Evolutionary conservation across 2,888 invertebrate genomes (phyloP).

Genomic region (Rhabditoides inermis): DNA sequence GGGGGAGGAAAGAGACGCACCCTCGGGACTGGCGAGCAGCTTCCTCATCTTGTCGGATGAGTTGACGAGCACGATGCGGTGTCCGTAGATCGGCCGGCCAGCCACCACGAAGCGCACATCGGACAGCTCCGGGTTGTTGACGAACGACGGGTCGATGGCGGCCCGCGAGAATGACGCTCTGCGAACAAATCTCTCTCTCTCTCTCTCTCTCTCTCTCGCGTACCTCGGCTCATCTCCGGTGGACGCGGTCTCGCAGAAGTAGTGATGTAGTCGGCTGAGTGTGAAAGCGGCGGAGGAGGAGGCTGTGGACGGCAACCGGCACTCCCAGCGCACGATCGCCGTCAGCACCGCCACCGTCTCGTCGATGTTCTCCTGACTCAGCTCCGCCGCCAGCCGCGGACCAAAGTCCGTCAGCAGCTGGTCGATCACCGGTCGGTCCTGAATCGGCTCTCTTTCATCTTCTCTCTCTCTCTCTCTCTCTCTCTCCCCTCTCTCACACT

Average conservation of each 20-base stretch:
- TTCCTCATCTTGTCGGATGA: constrained; percentile 28
- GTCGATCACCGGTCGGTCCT: constrained; percentile 70
- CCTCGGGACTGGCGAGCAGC: constrained; percentile 59
- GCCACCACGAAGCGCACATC: constrained; percentile 86
- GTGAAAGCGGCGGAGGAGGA: constrained; percentile 10
- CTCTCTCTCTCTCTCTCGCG: no score
- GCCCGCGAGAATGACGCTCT: constrained; percentile 7
- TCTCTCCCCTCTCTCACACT: no score
- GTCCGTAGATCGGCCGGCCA: constrained; percentile 80
- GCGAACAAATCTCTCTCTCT: no score
- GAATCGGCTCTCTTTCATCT: no score
- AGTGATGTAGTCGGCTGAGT: constrained; percentile 15
- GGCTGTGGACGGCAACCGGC: constrained; percentile 9
- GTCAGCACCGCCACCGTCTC: constrained; percentile 20
- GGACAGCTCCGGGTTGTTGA: constrained; percentile 83
- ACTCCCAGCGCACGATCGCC: constrained; percentile 13
- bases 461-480: no score
- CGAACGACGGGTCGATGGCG: constrained; percentile 73
- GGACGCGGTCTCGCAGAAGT: constrained; percentile 6
- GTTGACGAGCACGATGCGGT: constrained; percentile 83
- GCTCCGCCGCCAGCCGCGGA: constrained; percentile 17
- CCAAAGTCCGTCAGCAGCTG: constrained; percentile 58
- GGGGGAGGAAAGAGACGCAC: no score
- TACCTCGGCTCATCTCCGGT: background rate
- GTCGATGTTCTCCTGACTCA: constrained; percentile 18